Evolutionary conservation across 1,140 invertebrate genomes (phyloP).

Genomic region (Liolophura sinensis): DNA sequence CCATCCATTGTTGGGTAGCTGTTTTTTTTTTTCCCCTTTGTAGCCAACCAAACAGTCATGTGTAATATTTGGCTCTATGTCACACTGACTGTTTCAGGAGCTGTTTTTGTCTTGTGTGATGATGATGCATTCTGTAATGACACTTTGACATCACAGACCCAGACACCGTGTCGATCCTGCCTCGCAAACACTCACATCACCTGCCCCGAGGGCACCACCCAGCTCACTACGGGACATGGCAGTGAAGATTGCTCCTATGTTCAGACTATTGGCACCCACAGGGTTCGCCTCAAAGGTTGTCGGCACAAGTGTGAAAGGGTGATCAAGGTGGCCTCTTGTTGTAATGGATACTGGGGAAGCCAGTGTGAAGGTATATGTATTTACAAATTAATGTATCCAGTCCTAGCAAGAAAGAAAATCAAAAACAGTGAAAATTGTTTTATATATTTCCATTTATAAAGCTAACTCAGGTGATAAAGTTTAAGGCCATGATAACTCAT

Average conservation of each 20-base stretch:
- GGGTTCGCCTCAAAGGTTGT: slow-evolving; percentile 8
- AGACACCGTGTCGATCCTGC: slow-evolving; percentile 2
- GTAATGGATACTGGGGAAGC: slow-evolving; percentile 17
- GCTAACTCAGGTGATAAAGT: too few relatives aligned
- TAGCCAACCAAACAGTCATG: too few relatives aligned
- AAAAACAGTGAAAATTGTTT: too few relatives aligned
- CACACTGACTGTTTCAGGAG: too few relatives aligned
- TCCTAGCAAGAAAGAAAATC: not conserved
- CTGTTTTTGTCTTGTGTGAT: too few relatives aligned
- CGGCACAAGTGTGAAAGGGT: slow-evolving; percentile 15
- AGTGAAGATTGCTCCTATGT: slow-evolving; percentile 8
- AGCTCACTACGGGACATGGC: slow-evolving; percentile 13
- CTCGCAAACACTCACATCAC: not conserved
- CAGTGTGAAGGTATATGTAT: slow-evolving; percentile 18
- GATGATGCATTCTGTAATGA: slow-evolving; percentile 1
- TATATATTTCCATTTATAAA: too few relatives aligned
- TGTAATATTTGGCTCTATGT: too few relatives aligned
- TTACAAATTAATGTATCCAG: not conserved
- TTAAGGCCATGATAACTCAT: too few relatives aligned
- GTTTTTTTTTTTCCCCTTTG: too few relatives aligned
- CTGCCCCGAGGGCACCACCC: slow-evolving; percentile 8
- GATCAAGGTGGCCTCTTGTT: slow-evolving; percentile 8
- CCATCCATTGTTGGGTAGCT: too few relatives aligned
- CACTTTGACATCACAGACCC: not conserved
- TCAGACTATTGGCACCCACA: not conserved